Base-by-base conservation (phyloP, 64 coral and sea anemone genomes). In the Stichodactyla mertensii region DNA sequence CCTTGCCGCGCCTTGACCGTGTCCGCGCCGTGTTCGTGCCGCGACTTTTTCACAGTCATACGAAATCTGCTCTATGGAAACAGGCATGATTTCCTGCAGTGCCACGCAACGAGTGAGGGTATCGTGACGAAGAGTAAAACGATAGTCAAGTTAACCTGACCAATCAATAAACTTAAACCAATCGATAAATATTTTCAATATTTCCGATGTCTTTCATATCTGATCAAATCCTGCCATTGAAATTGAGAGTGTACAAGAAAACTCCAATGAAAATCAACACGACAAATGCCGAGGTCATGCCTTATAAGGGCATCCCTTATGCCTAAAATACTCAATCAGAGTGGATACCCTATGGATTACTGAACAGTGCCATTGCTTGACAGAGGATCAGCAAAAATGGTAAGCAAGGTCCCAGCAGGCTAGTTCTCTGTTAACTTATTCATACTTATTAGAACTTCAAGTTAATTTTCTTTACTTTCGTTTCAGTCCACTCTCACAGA, bases 401-500 rank as follows among this genome's bases (percentile, higher is more conserved):
- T 56, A 7, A 13, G 54, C 15, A 22, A 57, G 23, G 11, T 23
- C 55, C 28, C 26, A 14, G 60, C 16, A 2, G 4, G 5, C 14
- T 6, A 9, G 14, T 57, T 79, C 71, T 67, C 51, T 58, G 55
- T 88, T 57, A 23, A 54, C 55, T 69, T 55, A 31, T 13, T 0
- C 6, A 95, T 61, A 11, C 2, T 79, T 18, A 52, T 18, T 4
- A 82, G 27, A 24, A 9, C 56, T 58, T 52, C 55, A 22, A 28
- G 23, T 81, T 26, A 16, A 19, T 22, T 66, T 52, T 84, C 11
- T 79, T 56, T 51, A 18, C 53, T 87, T 83, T 74, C 20, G 53
- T 83, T 58, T 36, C 85, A 91, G 90, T 55, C 84, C 10, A 74
- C 51, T 58, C 66, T 91, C 16, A n/a, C 90, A 53, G 90, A 91